Evolutionary conservation across 2,113 vertebrate genomes (phyloP).

Genomic region (Lagopus leucura): DNA sequence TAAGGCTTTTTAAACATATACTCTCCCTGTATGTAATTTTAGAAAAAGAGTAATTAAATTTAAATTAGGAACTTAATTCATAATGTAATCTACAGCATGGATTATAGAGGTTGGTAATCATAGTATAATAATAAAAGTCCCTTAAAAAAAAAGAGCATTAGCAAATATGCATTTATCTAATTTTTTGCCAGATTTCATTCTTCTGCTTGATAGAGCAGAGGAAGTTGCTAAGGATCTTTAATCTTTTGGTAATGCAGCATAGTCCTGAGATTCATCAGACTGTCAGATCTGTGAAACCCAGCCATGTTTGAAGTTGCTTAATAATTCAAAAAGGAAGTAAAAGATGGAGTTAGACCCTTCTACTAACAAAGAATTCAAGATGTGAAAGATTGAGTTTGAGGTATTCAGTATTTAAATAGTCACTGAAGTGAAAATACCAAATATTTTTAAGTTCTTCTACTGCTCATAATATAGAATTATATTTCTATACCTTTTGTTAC

Average conservation of each 20-base stretch:
- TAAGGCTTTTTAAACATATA: not conserved
- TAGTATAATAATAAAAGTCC: not conserved
- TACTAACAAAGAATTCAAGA: not conserved
- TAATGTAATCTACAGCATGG: not conserved
- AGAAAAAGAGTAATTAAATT: not conserved
- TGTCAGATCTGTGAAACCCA: constrained; percentile 54
- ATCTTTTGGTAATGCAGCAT: constrained; percentile 43
- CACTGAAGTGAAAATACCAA: not conserved
- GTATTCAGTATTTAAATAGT: not conserved
- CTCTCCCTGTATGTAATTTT: not conserved
- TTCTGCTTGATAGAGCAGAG: constrained; percentile 52
- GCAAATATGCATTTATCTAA: not conserved
- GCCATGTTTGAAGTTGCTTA: constrained; percentile 57
- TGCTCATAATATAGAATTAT: not conserved
- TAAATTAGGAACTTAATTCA: not conserved
- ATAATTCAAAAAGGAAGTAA: constrained; percentile 65
- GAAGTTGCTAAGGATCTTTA: constrained; percentile 61
- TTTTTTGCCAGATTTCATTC: constrained; percentile 19
- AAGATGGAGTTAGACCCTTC: not conserved
- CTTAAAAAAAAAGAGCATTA: not conserved
- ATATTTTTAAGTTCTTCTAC: not conserved
- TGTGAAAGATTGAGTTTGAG: not conserved
- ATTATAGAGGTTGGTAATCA: not conserved
- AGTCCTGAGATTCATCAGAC: constrained; percentile 16
- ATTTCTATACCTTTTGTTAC: not conserved